These are phyloP conservation scores for Torymus tubicola DNA, from an alignment of 2,888 invertebrate genomes.

Conservation along the genomic window DNA sequence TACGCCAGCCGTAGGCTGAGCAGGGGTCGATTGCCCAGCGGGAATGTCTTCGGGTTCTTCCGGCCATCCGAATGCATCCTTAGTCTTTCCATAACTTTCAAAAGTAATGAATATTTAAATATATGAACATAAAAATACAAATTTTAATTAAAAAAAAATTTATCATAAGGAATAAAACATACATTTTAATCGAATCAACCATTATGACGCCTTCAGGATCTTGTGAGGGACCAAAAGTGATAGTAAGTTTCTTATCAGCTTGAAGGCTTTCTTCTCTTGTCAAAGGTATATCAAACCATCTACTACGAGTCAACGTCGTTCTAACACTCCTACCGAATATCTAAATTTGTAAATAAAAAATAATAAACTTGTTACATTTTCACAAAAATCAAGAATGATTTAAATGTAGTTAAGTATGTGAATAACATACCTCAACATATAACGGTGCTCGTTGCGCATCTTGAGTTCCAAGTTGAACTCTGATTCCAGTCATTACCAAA, in stretches of 20 bases:
- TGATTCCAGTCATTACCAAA: slow-evolving; percentile 92
- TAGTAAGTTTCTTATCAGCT: slow-evolving; percentile 92
- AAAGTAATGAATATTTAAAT: neutral
- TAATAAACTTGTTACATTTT: slow-evolving; percentile 4
- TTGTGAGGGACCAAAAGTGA: slow-evolving; percentile 90
- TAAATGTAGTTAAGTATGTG: no score
- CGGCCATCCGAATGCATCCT: slow-evolving; percentile 97
- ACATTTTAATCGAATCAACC: slow-evolving; percentile 94
- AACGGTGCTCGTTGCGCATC: slow-evolving; percentile 87
- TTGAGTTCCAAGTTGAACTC: slow-evolving; percentile 91
- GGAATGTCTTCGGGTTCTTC: slow-evolving; percentile 91
- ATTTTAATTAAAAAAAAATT: neutral
- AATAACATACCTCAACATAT: slow-evolving; percentile 81
- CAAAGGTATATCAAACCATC: slow-evolving; percentile 97
- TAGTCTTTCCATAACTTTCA: slow-evolving; percentile 91
- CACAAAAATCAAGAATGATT: slow-evolving; percentile 2
- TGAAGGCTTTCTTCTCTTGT: slow-evolving; percentile 95
- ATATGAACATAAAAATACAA: neutral
- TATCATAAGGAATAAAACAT: slow-evolving; percentile 60
- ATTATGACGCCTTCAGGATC: slow-evolving; percentile 93
- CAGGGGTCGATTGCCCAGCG: slow-evolving; percentile 71
- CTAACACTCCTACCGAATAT: slow-evolving; percentile 85
- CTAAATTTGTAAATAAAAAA: slow-evolving; percentile 68
- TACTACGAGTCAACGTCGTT: slow-evolving; percentile 84
- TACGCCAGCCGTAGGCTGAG: slow-evolving; percentile 68